These are phyloP conservation scores for Microchirus variegatus DNA, from an alignment of 2,797 vertebrate species.

Conservation along the genomic window DNA sequence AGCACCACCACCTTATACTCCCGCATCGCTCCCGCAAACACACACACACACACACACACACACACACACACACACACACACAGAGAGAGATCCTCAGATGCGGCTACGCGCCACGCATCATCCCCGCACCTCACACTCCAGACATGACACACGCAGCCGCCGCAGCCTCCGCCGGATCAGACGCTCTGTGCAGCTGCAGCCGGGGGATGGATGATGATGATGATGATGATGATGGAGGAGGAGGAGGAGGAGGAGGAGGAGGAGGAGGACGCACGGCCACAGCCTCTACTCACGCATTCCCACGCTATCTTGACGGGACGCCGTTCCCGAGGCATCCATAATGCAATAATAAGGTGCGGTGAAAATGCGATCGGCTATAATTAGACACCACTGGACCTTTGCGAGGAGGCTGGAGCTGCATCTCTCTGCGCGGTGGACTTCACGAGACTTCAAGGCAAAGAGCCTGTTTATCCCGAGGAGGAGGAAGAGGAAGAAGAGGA, in stretches of 20 bases:
- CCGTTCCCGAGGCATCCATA: conserved; percentile 68
- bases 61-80: too few species aligned
- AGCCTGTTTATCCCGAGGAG: conserved; percentile 29
- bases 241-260: conserved; percentile 19
- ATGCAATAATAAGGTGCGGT: conserved; percentile 68
- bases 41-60: too few species aligned
- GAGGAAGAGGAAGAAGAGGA: background rate
- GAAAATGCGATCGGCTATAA: conserved; percentile 54
- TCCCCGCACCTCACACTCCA: conserved; percentile 3
- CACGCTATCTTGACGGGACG: conserved; percentile 70
- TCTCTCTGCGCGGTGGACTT: conserved; percentile 34
- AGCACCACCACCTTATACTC: conserved; percentile 97
- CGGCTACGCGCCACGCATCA: conserved; percentile 39
- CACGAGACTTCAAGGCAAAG: conserved; percentile 33
- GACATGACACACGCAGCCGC: conserved; percentile 18
- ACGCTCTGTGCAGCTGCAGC: conserved; percentile 21
- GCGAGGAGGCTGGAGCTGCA: conserved; percentile 29
- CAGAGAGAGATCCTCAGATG: conserved; percentile 23
- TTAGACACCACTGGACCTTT: conserved; percentile 46
- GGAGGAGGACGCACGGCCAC: conserved; percentile 35
- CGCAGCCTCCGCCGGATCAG: conserved; percentile 10
- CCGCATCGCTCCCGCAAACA: conserved; percentile 78
- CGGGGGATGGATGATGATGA: background rate
- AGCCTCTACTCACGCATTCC: conserved; percentile 57
- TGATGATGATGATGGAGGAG: conserved; percentile 13